phyloP scores from a whole-genome alignment of 1,140 invertebrate genomes.

The Drosophila hydei region DNA sequence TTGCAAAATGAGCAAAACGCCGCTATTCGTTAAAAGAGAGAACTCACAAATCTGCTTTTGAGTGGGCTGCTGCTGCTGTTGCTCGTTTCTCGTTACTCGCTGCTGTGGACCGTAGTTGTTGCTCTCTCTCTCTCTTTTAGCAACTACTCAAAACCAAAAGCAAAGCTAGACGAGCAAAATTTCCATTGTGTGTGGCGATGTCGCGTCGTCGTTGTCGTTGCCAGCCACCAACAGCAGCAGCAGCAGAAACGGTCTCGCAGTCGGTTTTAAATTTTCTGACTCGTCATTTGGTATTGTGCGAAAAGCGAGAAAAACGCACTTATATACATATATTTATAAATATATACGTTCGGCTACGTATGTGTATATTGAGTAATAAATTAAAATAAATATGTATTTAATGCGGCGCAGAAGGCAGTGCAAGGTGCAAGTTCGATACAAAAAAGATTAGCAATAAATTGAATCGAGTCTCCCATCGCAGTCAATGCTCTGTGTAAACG shows the following conservation, averaged over 20 bases:
- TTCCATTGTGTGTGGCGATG: constrained; percentile 83
- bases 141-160: constrained; percentile 53
- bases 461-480: constrained; percentile 22
- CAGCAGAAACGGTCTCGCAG: constrained; percentile 61
- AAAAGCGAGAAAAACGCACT: constrained; percentile 61
- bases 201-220: constrained; percentile 56
- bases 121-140: constrained; percentile 26
- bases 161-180: constrained; percentile 83
- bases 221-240: constrained; percentile 42
- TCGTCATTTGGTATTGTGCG: constrained; percentile 77
- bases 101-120: constrained; percentile 33
- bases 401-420: constrained; percentile 41
- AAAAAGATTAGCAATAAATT: constrained; percentile 48
- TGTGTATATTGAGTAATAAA: constrained; percentile 68
- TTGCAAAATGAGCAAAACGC: constrained; percentile 76
- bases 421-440: constrained; percentile 52
- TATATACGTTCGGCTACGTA: constrained; percentile 22
- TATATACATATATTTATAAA: constrained; percentile 30
- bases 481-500: constrained; percentile 33
- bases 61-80: constrained; percentile 50
- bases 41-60: constrained; percentile 62
- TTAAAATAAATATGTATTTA: constrained; percentile 62
- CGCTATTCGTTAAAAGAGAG: constrained; percentile 57
- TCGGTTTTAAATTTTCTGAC: constrained; percentile 80
- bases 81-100: constrained; percentile 64